Percentiles rank a stretch among this genome's conserved stretches.
These are phyloP conservation scores for Nebria brevicollis DNA, from an alignment of 2,888 invertebrate species.

Conservation along the genomic window DNA sequence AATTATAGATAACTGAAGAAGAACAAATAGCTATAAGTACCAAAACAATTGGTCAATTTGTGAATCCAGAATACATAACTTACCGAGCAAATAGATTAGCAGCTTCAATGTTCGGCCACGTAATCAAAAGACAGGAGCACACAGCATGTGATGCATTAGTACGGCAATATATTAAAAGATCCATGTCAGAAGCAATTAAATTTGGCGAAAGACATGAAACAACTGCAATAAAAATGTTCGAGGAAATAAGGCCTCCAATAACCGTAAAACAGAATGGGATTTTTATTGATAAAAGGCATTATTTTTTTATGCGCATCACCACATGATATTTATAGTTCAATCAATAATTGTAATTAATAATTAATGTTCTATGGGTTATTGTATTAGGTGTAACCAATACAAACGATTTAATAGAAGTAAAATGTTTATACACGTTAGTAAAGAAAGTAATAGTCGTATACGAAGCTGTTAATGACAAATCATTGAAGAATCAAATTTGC, in stretches of 20 bases:
- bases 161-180: neutral
- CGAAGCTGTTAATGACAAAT: no score
- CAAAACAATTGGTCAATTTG: constrained; percentile 19
- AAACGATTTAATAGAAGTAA: no score
- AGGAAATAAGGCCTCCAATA: neutral
- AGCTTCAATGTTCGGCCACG: constrained; percentile 19
- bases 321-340: neutral
- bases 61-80: neutral
- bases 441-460: no score
- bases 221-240: constrained; percentile 23
- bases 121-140: neutral
- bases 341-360: neutral
- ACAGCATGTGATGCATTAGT: no score
- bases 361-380: neutral
- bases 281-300: neutral
- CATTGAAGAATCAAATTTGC: no score
- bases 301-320: constrained; percentile 20
- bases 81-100: constrained; percentile 17
- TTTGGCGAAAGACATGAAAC: constrained; percentile 21
- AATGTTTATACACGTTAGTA: no score
- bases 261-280: neutral
- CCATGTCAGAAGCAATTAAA: constrained; percentile 13
- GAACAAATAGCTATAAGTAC: neutral
- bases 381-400: neutral
- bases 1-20: neutral